Percentiles rank a stretch among this genome's conserved stretches.
phyloP scores from a whole-genome alignment of 2,797 vertebrate genomes.

The Tolypeutes matacus region DNA sequence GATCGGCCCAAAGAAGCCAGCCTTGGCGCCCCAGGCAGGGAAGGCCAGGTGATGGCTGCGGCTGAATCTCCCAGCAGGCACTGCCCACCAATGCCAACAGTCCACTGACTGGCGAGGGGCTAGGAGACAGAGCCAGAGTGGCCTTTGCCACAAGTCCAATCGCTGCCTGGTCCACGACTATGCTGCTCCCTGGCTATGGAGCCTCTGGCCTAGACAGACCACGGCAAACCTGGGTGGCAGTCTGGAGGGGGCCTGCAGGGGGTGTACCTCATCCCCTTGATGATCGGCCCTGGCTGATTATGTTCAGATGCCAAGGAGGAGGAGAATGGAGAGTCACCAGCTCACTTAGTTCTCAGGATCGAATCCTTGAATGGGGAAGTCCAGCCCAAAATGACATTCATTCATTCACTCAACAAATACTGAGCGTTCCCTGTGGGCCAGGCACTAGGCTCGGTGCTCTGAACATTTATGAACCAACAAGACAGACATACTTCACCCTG shows the following conservation, averaged over 20 bases:
- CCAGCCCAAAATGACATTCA: neutral
- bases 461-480: neutral
- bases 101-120: neutral
- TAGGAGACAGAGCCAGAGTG: neutral
- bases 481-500: rapidly evolving
- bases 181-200: neutral
- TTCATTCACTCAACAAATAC: neutral
- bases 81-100: neutral
- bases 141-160: neutral
- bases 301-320: neutral
- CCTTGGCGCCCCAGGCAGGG: neutral
- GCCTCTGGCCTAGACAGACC: neutral
- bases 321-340: neutral
- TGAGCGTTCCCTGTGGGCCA: neutral
- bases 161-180: neutral
- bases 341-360: neutral
- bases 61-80: neutral
- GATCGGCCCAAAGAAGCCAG: neutral
- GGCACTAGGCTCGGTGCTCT: neutral
- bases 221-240: rapidly evolving
- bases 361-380: neutral
- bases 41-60: neutral
- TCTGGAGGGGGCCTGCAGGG: neutral
- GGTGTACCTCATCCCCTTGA: neutral
- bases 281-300: neutral